Conservation (phyloP, 1,140 invertebrate species). For the Parapsyche elsis region DNA sequence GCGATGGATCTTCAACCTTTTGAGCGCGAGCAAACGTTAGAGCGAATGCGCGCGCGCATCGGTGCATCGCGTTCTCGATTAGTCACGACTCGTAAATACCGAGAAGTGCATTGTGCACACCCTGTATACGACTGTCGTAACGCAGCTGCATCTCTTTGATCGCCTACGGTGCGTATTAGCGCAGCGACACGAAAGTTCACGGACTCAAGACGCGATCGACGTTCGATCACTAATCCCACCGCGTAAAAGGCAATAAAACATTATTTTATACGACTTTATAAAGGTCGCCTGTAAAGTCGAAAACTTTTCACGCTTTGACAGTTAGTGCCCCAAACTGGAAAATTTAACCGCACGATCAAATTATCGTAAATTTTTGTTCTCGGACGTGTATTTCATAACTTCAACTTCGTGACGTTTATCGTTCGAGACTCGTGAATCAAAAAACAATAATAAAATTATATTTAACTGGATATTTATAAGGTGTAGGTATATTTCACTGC, state of each 20-base stretch:
- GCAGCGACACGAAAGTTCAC: no score
- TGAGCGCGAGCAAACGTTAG: not conserved
- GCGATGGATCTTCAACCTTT: not conserved
- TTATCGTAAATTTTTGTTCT: not conserved
- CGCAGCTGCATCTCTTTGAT: not conserved
- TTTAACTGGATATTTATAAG: no score
- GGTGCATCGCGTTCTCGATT: constrained; percentile 21
- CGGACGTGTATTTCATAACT: no score
- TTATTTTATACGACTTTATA: no score
- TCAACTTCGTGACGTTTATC: not conserved
- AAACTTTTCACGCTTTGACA: constrained; percentile 14
- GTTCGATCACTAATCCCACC: no score
- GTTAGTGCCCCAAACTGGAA: not conserved
- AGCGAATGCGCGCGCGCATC: not conserved
- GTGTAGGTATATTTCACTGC: no score
- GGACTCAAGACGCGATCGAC: no score
- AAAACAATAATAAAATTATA: no score
- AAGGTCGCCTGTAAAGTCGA: not conserved
- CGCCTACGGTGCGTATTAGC: no score
- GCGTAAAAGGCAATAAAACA: no score
- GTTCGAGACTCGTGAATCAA: no score
- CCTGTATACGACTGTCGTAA: not conserved
- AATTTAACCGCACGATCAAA: constrained; percentile 8
- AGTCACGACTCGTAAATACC: constrained; percentile 9
- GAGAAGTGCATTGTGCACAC: constrained; percentile 8